These are phyloP conservation scores for Pollimyrus isidori DNA, from an alignment of 2,113 vertebrate species.

Conservation along the genomic window DNA sequence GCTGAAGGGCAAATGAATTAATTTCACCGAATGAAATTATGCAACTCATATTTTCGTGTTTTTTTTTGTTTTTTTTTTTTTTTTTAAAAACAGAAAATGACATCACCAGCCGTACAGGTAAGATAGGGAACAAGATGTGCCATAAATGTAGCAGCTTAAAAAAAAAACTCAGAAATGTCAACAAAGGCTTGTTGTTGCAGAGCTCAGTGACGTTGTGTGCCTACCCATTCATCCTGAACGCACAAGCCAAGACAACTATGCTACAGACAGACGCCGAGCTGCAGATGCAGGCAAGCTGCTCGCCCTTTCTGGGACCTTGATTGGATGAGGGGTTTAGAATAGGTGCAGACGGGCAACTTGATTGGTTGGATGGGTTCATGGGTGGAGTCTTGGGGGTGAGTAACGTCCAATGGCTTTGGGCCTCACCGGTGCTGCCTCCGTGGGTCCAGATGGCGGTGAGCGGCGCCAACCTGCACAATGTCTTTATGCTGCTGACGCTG, in stretches of 20 bases:
- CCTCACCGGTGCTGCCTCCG: neutral
- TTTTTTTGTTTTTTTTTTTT: constrained; percentile 21
- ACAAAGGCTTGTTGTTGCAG: constrained; percentile 46
- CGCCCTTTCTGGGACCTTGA: neutral
- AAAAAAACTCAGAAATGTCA: neutral
- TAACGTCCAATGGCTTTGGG: neutral
- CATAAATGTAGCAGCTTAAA: neutral
- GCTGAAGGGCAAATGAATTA: neutral
- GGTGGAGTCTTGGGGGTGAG: neutral
- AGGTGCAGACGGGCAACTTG: neutral
- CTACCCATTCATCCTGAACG: constrained; percentile 94
- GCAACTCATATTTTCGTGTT: neutral
- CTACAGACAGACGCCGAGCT: constrained; percentile 93
- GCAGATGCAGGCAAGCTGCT: constrained; percentile 84
- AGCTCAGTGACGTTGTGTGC: constrained; percentile 86
- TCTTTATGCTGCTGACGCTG: constrained; percentile 94
- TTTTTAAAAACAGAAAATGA: constrained; percentile 70
- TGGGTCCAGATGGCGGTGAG: constrained; percentile 81
- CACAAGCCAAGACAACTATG: constrained; percentile 97
- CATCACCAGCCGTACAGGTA: constrained; percentile 84
- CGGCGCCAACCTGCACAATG: constrained; percentile 89
- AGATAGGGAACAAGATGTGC: neutral
- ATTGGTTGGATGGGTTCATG: neutral
- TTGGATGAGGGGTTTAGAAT: neutral
- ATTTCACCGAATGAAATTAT: neutral